Evolutionary conservation across 2,797 vertebrate genomes (phyloP).

Genomic region (Cygnus olor): DNA sequence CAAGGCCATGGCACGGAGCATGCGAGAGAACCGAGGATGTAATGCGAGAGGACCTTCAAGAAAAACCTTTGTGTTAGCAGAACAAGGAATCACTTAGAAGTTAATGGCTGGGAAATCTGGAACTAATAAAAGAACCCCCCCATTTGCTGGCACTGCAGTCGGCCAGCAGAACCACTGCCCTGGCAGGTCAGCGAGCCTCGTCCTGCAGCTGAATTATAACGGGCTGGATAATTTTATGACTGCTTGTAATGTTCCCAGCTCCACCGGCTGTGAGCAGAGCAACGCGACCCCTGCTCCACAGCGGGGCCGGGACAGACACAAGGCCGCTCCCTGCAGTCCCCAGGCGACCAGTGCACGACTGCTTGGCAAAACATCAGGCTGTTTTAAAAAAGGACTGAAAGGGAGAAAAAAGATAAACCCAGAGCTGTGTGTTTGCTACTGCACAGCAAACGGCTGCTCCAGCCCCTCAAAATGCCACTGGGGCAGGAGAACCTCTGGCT

Average conservation of each 20-base stretch:
- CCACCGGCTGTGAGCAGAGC: neutral
- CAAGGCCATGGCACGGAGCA: accelerated
- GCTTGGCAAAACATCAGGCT: neutral
- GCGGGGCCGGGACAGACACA: neutral
- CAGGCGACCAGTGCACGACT: neutral
- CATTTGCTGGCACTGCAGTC: neutral
- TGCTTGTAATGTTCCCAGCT: neutral
- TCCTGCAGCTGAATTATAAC: neutral
- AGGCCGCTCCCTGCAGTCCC: neutral
- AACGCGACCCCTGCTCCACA: neutral
- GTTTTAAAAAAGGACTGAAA: neutral
- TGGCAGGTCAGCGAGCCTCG: neutral
- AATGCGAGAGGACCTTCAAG: neutral
- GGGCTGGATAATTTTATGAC: neutral
- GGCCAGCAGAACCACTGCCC: neutral
- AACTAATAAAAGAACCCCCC: conserved; percentile 27
- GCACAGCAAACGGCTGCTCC: neutral
- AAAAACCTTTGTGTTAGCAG: neutral
- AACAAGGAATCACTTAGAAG: conserved; percentile 9
- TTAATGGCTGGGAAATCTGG: conserved; percentile 47
- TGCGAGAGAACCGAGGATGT: neutral
- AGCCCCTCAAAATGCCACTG: neutral
- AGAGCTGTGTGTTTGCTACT: too few species aligned
- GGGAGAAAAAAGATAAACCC: neutral
- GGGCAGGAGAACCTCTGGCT: too few species aligned